phyloP scores from a whole-genome alignment of 2,888 invertebrate genomes.

The Agonopterix heracliana region DNA sequence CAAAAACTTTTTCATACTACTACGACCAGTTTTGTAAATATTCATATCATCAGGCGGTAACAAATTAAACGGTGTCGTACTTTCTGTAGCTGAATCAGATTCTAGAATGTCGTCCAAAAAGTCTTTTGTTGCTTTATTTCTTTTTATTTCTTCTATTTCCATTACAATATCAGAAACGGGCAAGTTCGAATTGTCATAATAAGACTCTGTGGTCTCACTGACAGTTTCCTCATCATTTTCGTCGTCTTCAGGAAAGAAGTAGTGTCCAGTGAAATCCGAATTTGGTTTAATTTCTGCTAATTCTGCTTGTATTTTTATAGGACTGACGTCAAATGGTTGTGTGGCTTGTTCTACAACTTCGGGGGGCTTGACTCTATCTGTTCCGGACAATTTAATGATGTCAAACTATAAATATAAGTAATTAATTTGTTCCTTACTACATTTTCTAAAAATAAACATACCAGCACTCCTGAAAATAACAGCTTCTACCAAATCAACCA shows the following conservation, averaged over 20 bases:
- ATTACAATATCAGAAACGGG: conserved; percentile 46
- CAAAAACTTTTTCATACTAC: conserved; percentile 44
- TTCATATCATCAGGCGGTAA: conserved; percentile 35
- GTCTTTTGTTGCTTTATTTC: conserved; percentile 47
- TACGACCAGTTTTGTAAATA: conserved; percentile 34
- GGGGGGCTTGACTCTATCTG: background rate
- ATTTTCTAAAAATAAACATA: conserved; percentile 18
- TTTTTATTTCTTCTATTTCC: conserved; percentile 56
- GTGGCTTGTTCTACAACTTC: background rate
- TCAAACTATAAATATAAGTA: background rate
- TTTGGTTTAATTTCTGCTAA: conserved; percentile 45
- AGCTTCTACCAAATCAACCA: conserved; percentile 64
- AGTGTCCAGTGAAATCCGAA: conserved; percentile 58
- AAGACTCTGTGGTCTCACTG: conserved; percentile 40
- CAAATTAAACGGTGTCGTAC: conserved; percentile 25
- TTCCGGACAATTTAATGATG: background rate
- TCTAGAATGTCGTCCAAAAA: conserved; percentile 65
- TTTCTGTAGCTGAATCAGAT: conserved; percentile 44
- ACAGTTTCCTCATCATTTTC: conserved; percentile 28
- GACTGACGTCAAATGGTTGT: conserved; percentile 12
- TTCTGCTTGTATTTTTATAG: conserved; percentile 57
- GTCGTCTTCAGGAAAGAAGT: conserved; percentile 62
- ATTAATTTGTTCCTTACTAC: background rate
- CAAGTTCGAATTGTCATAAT: conserved; percentile 44
- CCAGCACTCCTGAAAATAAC: conserved; percentile 61